phyloP scores from a whole-genome alignment of 2,113 vertebrate genomes.

The Zosterops pallidus region DNA sequence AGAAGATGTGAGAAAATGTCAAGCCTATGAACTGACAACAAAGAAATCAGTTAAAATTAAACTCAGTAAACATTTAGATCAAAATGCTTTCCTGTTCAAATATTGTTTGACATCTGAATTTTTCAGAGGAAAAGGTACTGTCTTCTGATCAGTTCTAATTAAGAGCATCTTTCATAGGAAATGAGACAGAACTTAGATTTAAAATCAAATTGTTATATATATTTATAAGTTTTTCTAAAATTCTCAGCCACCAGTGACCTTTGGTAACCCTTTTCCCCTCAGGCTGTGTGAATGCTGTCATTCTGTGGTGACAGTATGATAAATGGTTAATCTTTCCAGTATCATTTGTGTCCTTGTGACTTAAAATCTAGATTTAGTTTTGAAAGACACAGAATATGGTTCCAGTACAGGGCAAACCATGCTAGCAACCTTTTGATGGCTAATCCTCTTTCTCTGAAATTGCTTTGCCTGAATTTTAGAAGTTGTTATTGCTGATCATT shows the following conservation, averaged over 20 bases:
- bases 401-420: not conserved
- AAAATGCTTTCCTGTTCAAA: not conserved
- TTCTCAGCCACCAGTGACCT: not conserved
- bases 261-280: not conserved
- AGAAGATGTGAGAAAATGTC: not conserved
- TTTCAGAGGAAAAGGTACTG: not conserved
- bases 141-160: not conserved
- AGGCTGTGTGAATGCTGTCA: not conserved
- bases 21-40: not conserved
- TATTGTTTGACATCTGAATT: not conserved
- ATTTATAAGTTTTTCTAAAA: not conserved
- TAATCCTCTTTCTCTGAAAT: not conserved
- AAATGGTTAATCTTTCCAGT: not conserved
- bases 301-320: not conserved
- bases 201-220: not conserved
- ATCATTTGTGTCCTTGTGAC: not conserved
- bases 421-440: not conserved
- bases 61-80: not conserved
- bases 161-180: not conserved
- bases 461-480: not conserved
- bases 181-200: not conserved
- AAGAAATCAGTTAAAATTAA: not conserved
- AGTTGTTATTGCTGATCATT: not conserved
- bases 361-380: not conserved
- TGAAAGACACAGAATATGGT: not conserved